Evolutionary conservation across 2,888 invertebrate genomes (phyloP).

Genomic region (Epinotia ramella): DNA sequence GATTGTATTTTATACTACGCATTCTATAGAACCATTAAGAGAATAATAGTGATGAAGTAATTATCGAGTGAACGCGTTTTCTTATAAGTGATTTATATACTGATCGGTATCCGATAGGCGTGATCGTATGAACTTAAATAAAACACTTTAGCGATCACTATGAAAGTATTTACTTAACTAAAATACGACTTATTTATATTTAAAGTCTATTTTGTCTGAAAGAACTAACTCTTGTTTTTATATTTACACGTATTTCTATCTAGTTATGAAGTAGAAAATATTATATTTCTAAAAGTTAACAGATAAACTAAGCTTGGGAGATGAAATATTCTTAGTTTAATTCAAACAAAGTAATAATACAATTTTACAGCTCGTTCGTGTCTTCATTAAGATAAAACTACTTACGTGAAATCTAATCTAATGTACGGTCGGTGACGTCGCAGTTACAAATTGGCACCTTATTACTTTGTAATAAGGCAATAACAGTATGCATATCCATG

Average conservation of each 20-base stretch:
- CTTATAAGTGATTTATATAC: not conserved
- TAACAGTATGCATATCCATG: too few species aligned
- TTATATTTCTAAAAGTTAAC: not conserved
- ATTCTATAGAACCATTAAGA: not conserved
- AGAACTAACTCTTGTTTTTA: too few species aligned
- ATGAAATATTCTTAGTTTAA: not conserved
- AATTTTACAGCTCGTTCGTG: not conserved
- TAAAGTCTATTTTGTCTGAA: too few species aligned
- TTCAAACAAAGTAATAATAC: not conserved
- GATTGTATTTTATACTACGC: not conserved
- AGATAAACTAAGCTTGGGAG: not conserved
- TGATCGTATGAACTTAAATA: too few species aligned
- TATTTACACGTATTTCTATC: too few species aligned
- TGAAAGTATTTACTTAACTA: too few species aligned
- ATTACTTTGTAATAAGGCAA: too few species aligned
- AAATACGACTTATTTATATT: too few species aligned
- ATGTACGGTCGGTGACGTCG: too few species aligned
- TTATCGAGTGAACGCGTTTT: constrained; percentile 4
- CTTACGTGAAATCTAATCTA: constrained; percentile 13
- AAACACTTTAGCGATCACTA: too few species aligned
- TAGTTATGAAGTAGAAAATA: not conserved
- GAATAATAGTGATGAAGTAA: constrained; percentile 15
- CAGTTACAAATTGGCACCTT: too few species aligned
- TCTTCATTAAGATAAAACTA: not conserved
- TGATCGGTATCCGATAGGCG: not conserved